A percentile compares a stretch with the other conserved stretches of the same genome.
phyloP scores from a whole-genome alignment of 2,888 invertebrate genomes.

The Glaucopsyche alexis region DNA sequence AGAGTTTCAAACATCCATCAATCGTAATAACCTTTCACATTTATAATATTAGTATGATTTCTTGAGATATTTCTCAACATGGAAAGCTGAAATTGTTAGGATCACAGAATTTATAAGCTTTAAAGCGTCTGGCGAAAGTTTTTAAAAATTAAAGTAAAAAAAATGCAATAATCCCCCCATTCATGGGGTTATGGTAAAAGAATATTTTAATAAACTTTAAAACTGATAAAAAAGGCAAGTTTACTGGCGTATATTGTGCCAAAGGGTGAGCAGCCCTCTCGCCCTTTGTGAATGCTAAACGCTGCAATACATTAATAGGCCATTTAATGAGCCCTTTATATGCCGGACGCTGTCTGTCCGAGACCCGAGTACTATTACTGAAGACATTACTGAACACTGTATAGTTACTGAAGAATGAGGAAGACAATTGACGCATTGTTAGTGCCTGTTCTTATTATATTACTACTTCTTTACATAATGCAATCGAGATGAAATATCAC shows the following conservation, averaged over 20 bases:
- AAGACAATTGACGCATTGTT: not conserved
- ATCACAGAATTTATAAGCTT: not conserved
- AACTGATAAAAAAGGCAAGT: constrained; percentile 16
- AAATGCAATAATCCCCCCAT: not conserved
- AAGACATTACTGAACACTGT: not conserved
- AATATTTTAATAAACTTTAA: constrained; percentile 15
- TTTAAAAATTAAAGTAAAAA: not conserved
- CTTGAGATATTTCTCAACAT: no score
- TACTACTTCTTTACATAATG: no score
- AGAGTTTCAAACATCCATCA: no score
- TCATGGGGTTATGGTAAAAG: not conserved
- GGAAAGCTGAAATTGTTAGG: no score
- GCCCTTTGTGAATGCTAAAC: constrained; percentile 43
- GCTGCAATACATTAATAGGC: constrained; percentile 37
- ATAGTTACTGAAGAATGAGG: no score
- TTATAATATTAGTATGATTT: no score
- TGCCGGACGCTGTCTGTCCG: constrained; percentile 5
- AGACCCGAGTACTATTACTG: not conserved
- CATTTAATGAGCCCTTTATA: constrained; percentile 22
- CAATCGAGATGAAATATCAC: no score
- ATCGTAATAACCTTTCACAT: no score
- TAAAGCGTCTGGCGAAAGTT: no score
- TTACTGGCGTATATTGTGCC: constrained; percentile 2
- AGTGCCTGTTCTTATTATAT: not conserved
- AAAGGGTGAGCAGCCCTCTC: constrained; percentile 32